Evolutionary conservation across 64 coral and sea anemone genomes (phyloP).

Genomic region (Stichodactyla helianthus): DNA sequence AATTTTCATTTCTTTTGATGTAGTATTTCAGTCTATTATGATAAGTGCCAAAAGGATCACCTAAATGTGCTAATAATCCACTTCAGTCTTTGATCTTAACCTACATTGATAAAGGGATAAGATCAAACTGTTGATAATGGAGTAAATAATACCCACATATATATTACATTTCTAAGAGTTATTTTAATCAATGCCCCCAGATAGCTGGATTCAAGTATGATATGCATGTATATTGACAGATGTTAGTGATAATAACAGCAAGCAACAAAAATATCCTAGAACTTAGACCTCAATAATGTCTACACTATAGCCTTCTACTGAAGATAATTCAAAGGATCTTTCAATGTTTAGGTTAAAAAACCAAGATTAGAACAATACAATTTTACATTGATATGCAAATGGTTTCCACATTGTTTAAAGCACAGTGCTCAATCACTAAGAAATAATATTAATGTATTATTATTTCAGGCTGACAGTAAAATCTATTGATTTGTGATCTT

Average conservation of each 20-base stretch:
- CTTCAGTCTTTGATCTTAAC: background rate
- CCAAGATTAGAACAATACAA: background rate
- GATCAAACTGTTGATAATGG: background rate
- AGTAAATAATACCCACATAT: background rate
- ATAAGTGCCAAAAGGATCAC: background rate
- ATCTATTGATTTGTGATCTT: background rate
- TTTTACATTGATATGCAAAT: background rate
- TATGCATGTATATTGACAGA: background rate
- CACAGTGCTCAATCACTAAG: background rate
- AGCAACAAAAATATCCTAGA: background rate
- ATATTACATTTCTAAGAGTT: background rate
- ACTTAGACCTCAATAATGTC: background rate
- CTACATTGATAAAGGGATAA: background rate
- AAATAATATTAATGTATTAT: slow-evolving; percentile 1
- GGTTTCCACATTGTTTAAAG: background rate
- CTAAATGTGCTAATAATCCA: background rate
- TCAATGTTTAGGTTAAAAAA: background rate
- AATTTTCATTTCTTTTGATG: background rate
- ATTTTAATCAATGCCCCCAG: background rate
- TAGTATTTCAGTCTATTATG: background rate
- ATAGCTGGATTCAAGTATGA: background rate
- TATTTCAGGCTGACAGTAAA: background rate
- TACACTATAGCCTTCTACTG: background rate
- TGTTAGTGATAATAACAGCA: background rate
- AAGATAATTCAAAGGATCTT: background rate